These are phyloP conservation scores for Metopia argyrocephala DNA, from an alignment of 2,888 invertebrate genomes.

Conservation along the genomic window DNA sequence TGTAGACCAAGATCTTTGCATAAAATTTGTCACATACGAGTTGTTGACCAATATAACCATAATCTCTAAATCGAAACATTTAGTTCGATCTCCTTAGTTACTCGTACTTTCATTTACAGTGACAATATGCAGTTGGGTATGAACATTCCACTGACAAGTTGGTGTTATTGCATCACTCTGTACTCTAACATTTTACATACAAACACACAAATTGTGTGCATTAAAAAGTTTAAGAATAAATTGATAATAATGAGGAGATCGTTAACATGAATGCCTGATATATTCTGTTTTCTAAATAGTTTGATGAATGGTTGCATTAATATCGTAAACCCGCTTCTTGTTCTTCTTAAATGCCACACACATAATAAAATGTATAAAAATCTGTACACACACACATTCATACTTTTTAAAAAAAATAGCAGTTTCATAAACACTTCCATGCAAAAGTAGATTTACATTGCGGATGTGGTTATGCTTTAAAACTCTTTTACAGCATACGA, in stretches of 20 bases:
- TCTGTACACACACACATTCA: neutral
- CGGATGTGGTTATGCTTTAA: slow-evolving; percentile 16
- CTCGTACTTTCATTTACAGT: no score
- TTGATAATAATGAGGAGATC: neutral
- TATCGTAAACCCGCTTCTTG: neutral
- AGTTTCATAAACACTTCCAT: neutral
- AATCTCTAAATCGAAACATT: no score
- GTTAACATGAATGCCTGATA: slow-evolving; percentile 17
- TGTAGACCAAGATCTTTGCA: no score
- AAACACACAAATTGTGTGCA: neutral
- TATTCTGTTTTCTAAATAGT: slow-evolving; percentile 46
- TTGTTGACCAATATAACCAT: no score
- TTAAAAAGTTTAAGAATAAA: slow-evolving; percentile 1
- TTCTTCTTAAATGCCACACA: slow-evolving; percentile 18
- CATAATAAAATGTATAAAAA: neutral
- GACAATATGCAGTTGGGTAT: no score
- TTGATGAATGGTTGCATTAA: slow-evolving; percentile 47
- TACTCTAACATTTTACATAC: neutral
- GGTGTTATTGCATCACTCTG: no score
- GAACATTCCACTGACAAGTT: no score
- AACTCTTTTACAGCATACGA: no score
- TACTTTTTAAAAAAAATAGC: neutral
- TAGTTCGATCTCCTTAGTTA: no score
- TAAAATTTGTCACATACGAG: no score
- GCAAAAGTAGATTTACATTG: neutral